Percentiles rank a stretch among this genome's conserved stretches.
phyloP scores from a whole-genome alignment of 2,797 vertebrate genomes.

The Ctenopoma kingsleyae region DNA sequence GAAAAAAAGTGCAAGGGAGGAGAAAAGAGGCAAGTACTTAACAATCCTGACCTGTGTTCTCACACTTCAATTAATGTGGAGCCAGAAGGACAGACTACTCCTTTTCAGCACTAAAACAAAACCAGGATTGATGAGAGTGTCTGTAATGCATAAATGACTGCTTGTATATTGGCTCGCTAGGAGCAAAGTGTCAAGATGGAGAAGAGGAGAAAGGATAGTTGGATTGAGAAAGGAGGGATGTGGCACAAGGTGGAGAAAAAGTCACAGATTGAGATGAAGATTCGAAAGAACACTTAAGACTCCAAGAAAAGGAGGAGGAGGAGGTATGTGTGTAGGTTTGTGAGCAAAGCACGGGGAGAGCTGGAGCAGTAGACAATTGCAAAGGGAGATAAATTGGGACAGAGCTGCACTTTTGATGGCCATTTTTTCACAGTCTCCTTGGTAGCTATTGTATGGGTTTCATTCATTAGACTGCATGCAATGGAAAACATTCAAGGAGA shows the following conservation, averaged over 20 bases:
- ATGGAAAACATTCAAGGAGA: constrained; percentile 68
- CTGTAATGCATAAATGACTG: constrained; percentile 62
- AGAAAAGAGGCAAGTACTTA: constrained; percentile 56
- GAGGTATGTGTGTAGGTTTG: constrained; percentile 20
- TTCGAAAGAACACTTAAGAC: constrained; percentile 50
- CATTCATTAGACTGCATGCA: constrained; percentile 69
- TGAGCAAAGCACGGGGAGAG: constrained; percentile 42
- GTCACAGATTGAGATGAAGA: constrained; percentile 48
- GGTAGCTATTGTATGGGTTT: constrained; percentile 76
- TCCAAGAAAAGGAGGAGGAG: constrained; percentile 17
- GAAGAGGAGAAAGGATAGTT: constrained; percentile 37
- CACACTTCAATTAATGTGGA: constrained; percentile 79
- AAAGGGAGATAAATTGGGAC: constrained; percentile 72
- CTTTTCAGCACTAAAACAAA: constrained; percentile 75
- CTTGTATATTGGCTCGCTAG: constrained; percentile 45
- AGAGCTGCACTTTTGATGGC: constrained; percentile 63
- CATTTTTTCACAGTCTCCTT: constrained; percentile 72
- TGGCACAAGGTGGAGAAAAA: constrained; percentile 40
- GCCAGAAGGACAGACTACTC: constrained; percentile 70
- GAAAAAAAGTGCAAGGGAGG: constrained; percentile 24
- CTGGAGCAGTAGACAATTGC: constrained; percentile 47
- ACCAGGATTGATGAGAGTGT: constrained; percentile 78
- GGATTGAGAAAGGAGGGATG: constrained; percentile 37
- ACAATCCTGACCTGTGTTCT: constrained; percentile 67
- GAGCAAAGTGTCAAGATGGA: constrained; percentile 50